Base-by-base conservation (phyloP, 2,888 invertebrate species). In the Drosophila phalerata region DNA sequence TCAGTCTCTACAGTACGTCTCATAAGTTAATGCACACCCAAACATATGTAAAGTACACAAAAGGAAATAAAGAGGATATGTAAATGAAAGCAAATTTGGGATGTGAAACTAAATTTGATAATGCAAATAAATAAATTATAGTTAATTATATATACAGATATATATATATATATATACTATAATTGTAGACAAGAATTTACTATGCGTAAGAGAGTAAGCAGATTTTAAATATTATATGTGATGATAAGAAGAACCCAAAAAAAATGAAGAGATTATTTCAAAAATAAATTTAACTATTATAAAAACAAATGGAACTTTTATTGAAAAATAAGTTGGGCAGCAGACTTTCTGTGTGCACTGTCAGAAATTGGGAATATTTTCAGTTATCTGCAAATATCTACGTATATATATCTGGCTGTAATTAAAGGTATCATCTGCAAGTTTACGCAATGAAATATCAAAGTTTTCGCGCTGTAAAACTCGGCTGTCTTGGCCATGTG, bases 211-310 rank as follows among this genome's bases (percentile, higher is more conserved):
- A 52, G 66, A 53, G 43, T 82, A 71, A 82, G 68, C 65, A 73
- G 71, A 77, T 85, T 81, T 85, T 81, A 81, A 79, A 77, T 68
- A 82, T 83, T 77, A 65, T 80, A 80, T 85, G 81, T 84, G 84
- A 81, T 84, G 85, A 66, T 69, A 64, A 76, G 61, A 57, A 68
- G 47, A 45, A 56, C 15, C 34, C 4, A 56, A n/a, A 13, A 53
- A 65, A 68, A 69, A 53, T 28, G 1, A 67, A 32, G 13, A 22
- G n/a, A 85, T 69, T 79, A 77, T 77, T 74, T 82, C 77, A 76
- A 66, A 52, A 74, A 63, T 53, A 64, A 67, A 73, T 49, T 56
- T 45, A 60, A 55, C 37, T 30, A 45, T 15, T 52, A 49, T 19
- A 56, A 48, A 74, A 61, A 30, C 5, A 3, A 15, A 13, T 2